Evolutionary conservation across 2,888 invertebrate genomes (phyloP), one percentile per base, ranked within the genome.

Genomic region (Oxyscelio sp.): DNA sequence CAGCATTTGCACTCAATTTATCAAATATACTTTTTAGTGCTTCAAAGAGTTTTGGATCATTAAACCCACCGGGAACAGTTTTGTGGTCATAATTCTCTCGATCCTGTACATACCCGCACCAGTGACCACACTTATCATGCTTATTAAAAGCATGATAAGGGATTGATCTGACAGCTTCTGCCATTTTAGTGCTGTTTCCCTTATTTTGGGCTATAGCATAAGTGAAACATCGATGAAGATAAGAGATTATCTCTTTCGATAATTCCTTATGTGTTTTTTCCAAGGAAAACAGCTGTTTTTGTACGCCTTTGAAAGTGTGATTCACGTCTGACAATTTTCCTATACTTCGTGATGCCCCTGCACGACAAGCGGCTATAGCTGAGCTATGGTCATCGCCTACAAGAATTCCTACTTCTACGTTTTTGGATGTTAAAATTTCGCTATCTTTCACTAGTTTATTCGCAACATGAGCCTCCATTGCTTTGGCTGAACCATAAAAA

Each of bases 401-500:
- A n/a, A n/a, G n/a, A n/a, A n/a, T n/a, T n/a, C n/a, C n/a, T n/a
- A n/a, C n/a, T n/a, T n/a, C n/a, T n/a, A n/a, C n/a, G n/a, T n/a
- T n/a, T n/a, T n/a, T n/a, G n/a, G n/a, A n/a, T n/a, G n/a, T n/a
- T n/a, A n/a, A n/a, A n/a, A n/a, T n/a, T n/a, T n/a, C n/a, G n/a
- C n/a, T n/a, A 17, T 59, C 54, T 61, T 85, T 68, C 38, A 90
- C 68, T 63, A 88, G 75, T 0, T 65, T 1, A 58, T 82, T 88
- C 4, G 80, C 68, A 0, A 89, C 19, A 38, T 86, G 63, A 17
- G 27, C 70, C 61, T 91, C 89, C 89, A 91, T 90, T 1, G 88
- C 88, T 83, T 91, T 92, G 0, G 88, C 88, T 70, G 86, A 85
- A 4, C 88, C 89, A 6, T 22, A 8, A 48, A 88, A 90, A 74